Percentiles rank a stretch among this genome's conserved stretches.
phyloP scores from a whole-genome alignment of 2,113 vertebrate genomes.

The Pungitius pungitius region DNA sequence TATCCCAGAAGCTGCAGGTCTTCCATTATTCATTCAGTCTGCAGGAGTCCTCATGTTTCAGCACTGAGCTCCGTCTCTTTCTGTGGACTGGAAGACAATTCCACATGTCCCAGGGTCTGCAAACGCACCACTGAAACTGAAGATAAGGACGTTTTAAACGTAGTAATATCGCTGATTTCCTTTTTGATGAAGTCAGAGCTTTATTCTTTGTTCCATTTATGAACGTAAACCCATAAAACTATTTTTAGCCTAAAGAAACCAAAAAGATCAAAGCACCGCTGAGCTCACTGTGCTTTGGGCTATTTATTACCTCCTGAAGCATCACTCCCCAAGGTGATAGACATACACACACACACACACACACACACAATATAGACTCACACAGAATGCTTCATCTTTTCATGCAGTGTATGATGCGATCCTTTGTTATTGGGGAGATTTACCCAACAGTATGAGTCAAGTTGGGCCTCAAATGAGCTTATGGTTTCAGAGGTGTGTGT shows the following conservation, averaged over 20 bases:
- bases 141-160: background rate
- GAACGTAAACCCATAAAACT: background rate
- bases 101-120: slow-evolving; percentile 11
- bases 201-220: background rate
- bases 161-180: background rate
- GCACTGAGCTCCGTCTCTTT: background rate
- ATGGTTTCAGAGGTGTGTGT: too few species aligned
- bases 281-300: background rate
- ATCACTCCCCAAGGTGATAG: background rate
- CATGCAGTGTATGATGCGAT: too few species aligned
- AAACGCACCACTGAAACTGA: background rate
- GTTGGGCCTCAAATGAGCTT: too few species aligned
- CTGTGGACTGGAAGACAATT: background rate
- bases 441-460: too few species aligned
- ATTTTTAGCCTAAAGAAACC: background rate
- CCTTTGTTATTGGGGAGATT: too few species aligned
- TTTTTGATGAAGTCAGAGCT: background rate
- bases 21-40: slow-evolving; percentile 61
- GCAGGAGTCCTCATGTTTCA: slow-evolving; percentile 50
- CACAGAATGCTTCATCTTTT: too few species aligned
- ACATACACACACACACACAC: too few species aligned
- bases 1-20: slow-evolving; percentile 20
- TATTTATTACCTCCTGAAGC: background rate
- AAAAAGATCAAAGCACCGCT: background rate
- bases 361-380: background rate